Percentiles rank a stretch among this genome's conserved stretches.
Evolutionary conservation across 2,797 vertebrate species (phyloP).

Genomic region (Rhinella marina): DNA sequence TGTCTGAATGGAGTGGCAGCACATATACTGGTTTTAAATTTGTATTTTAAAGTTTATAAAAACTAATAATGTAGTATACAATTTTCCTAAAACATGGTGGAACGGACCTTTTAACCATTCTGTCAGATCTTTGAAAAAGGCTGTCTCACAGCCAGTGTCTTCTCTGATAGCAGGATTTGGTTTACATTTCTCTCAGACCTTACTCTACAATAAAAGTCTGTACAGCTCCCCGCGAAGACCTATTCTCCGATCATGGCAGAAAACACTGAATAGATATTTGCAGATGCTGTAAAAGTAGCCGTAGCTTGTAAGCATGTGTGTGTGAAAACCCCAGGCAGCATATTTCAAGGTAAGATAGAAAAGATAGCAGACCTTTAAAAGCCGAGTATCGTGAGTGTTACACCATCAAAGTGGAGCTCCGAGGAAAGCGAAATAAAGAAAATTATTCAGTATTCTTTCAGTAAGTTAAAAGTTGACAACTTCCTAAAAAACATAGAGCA

Average conservation of each 20-base stretch:
- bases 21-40: too few relatives aligned
- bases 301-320: constrained; percentile 15
- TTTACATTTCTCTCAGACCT: constrained; percentile 16
- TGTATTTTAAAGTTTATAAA: background rate
- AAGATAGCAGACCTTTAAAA: constrained; percentile 2
- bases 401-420: background rate
- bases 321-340: constrained; percentile 19
- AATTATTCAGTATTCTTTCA: background rate
- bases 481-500: background rate
- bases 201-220: background rate
- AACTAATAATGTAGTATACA: background rate
- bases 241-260: background rate
- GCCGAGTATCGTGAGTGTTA: background rate
- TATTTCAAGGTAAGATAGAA: constrained; percentile 19
- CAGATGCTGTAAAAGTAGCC: background rate
- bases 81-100: background rate
- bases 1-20: too few relatives aligned
- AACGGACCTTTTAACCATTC: background rate
- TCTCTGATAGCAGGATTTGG: background rate
- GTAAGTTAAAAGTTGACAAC: background rate
- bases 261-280: constrained; percentile 21
- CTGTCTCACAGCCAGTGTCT: background rate
- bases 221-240: constrained; percentile 12
- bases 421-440: background rate
- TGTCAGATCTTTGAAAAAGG: background rate